phyloP scores from a whole-genome alignment of 2,797 vertebrate species.

The Antennarius maculatus region DNA sequence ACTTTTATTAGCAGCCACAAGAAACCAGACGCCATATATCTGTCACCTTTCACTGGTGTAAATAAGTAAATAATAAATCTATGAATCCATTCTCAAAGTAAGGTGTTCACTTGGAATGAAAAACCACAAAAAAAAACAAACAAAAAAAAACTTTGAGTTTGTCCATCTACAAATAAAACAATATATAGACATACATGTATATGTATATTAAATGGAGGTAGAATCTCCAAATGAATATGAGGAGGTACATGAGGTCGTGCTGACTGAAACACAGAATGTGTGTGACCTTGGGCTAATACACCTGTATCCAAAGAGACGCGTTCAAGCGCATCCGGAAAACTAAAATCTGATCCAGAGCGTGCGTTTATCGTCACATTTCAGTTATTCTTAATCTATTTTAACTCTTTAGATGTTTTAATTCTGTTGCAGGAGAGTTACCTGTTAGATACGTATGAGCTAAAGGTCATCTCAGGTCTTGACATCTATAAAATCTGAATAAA shows the following conservation, averaged over 20 bases:
- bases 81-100: conserved; percentile 15
- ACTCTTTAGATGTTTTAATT: neutral
- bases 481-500: neutral
- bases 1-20: conserved; percentile 18
- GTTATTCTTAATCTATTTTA: neutral
- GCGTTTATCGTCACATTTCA: neutral
- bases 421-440: neutral
- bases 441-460: neutral
- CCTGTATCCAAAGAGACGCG: conserved; percentile 10
- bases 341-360: neutral
- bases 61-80: conserved; percentile 11
- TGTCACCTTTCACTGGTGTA: conserved; percentile 1
- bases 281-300: conserved; percentile 7
- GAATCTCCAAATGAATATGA: neutral
- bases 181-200: neutral
- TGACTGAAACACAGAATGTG: neutral
- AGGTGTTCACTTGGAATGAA: conserved; percentile 2
- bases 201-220: neutral
- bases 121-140: neutral
- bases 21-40: conserved; percentile 1
- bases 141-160: neutral
- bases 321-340: neutral
- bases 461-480: neutral
- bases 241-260: neutral
- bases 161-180: neutral